Conservation (phyloP, 1,140 invertebrate species). For the Hyphantria cunea region DNA sequence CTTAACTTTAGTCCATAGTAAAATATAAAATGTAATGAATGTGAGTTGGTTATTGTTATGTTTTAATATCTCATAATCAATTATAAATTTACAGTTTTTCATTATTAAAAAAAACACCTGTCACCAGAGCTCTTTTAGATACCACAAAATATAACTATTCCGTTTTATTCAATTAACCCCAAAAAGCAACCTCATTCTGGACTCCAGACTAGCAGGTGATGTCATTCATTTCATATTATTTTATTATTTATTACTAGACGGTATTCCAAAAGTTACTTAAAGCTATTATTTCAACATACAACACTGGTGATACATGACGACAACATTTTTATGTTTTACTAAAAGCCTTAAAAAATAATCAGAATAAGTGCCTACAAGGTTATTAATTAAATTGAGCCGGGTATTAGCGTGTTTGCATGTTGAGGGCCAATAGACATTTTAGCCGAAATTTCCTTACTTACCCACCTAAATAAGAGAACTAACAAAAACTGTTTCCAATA, state of each 20-base stretch:
- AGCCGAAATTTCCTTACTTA: conserved; percentile 10
- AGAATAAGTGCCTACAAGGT: conserved; percentile 17
- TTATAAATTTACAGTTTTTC: no score
- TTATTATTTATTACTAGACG: conserved; percentile 4
- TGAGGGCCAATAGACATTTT: conserved; percentile 13
- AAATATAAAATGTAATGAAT: background rate
- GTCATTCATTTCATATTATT: conserved; percentile 5
- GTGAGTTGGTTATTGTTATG: no score
- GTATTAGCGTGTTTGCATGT: conserved; percentile 26
- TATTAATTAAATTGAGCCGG: conserved; percentile 24
- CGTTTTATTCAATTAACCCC: conserved; percentile 9
- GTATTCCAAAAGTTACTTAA: background rate
- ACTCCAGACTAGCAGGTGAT: conserved; percentile 6
- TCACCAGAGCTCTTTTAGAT: background rate
- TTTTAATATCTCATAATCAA: no score
- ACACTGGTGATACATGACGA: conserved; percentile 23
- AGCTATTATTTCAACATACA: conserved; percentile 2
- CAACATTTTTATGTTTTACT: conserved; percentile 16
- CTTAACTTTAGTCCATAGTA: background rate
- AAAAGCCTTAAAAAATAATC: conserved; percentile 27
- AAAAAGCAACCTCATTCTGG: conserved; percentile 6
- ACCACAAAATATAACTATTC: background rate
- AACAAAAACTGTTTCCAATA: conserved; percentile 27
- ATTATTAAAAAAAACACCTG: no score
- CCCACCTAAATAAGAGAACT: conserved; percentile 27